These are phyloP conservation scores for Phainopepla nitens DNA, from an alignment of 2,113 vertebrate genomes.

Conservation along the genomic window DNA sequence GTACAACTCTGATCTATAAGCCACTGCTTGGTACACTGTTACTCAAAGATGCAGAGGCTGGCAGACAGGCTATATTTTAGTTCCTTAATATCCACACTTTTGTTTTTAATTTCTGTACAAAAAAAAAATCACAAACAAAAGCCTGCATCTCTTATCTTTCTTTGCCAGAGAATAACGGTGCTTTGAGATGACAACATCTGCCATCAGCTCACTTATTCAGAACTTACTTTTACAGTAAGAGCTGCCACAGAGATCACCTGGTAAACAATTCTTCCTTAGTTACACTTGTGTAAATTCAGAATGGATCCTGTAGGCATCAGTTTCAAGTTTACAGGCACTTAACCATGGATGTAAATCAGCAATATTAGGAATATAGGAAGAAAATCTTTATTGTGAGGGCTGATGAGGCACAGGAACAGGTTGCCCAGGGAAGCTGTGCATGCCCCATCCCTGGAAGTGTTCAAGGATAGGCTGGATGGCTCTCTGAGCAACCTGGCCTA, in stretches of 20 bases:
- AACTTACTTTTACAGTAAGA: background rate
- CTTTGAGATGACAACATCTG: background rate
- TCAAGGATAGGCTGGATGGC: background rate
- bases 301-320: background rate
- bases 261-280: background rate
- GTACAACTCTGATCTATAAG: background rate
- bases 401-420: background rate
- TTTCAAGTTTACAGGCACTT: background rate
- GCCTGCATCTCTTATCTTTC: background rate
- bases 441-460: background rate
- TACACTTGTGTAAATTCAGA: background rate
- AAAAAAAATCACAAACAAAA: background rate
- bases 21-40: background rate
- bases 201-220: background rate
- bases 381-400: background rate
- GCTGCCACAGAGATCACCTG: background rate
- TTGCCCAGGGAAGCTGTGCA: background rate
- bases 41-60: background rate
- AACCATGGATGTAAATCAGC: background rate
- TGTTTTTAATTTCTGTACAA: too few species aligned
- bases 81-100: background rate
- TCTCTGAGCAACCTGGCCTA: background rate
- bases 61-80: background rate
- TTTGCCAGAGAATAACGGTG: background rate
- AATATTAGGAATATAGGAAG: background rate